Base-by-base conservation (phyloP, 2,113 vertebrate species). In the Callocephalon fimbriatum region DNA sequence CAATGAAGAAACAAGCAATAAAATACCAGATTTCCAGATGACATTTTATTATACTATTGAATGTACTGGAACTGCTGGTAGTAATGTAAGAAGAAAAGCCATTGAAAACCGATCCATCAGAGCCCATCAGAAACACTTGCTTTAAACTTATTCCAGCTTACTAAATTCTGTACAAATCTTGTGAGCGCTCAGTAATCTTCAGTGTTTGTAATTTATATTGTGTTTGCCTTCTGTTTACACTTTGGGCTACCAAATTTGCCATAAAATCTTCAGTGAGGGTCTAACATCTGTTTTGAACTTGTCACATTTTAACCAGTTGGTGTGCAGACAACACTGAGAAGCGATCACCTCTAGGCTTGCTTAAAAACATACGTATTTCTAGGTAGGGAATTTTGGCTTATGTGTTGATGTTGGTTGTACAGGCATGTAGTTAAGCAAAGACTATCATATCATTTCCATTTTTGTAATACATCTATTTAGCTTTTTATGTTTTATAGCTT, bases 231-330 rank as follows among this genome's bases (percentile, higher is more conserved):
- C 42, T 54, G 8, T 73, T 86, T 84, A 59, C 7, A 77, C 27
- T 62, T 58, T 50, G 48, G 15, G 3, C 32, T 77, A 88, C 29
- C 21, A 71, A 86, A 86, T 77, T 86, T 75, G n/a, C 26, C 38
- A 47, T 50, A 35, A 70, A 93, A 71, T 0, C 29, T 74, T 88
- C 26, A 61, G 16, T 44, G 32, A 63, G n/a, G 71, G 12, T 40
- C 6, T 35, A 93, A 48, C 51, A 85, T 72, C 70, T 94, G 73
- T 27, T 89, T 75, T 85, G 73, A 94, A 58, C 84, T 85, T 94
- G 29, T 8, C 51, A 78, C 2, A n/a, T 59, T 81, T 81, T 71
- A 86, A 35, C 26, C 53, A 47, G 20, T 58, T 87, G 61, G 10
- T 81, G 14, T 51, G 40, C 44, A 82, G 77, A 38, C 65, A 90